Evolutionary conservation across 2,113 vertebrate genomes (phyloP).

Genomic region (Laterallus jamaicensis): DNA sequence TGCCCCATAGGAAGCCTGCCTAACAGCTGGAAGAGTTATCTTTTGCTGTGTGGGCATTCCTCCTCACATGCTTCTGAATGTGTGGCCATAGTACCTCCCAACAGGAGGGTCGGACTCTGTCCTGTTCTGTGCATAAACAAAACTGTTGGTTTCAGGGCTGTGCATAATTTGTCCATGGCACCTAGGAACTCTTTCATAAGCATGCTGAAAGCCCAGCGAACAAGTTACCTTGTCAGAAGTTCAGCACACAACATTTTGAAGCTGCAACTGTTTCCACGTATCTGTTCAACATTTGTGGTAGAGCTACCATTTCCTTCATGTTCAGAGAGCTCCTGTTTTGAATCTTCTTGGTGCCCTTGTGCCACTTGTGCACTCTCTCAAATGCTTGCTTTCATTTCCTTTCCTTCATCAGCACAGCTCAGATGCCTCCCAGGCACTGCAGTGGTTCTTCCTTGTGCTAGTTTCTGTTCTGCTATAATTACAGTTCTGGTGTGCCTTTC

Average conservation of each 20-base stretch:
- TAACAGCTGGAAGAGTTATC: neutral
- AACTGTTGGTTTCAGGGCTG: neutral
- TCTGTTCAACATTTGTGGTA: neutral
- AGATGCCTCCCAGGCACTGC: neutral
- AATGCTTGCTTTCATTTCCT: neutral
- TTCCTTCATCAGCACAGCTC: neutral
- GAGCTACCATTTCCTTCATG: neutral
- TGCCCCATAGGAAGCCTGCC: neutral
- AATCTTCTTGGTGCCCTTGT: neutral
- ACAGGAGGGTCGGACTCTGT: neutral
- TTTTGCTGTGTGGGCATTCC: neutral
- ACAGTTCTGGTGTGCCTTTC: neutral
- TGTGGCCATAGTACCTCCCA: neutral
- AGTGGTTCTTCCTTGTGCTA: neutral
- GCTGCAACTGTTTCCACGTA: neutral
- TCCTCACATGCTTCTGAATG: neutral
- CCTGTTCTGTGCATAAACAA: neutral
- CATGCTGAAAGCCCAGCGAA: neutral
- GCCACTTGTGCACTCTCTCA: neutral
- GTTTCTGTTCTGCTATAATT: neutral
- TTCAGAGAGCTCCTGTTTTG: neutral
- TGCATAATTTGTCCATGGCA: neutral
- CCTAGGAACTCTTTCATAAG: neutral
- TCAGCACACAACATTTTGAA: neutral
- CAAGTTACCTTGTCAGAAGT: neutral